These are phyloP conservation scores for Cantharis nigra DNA, from an alignment of 2,888 invertebrate genomes.

Conservation along the genomic window DNA sequence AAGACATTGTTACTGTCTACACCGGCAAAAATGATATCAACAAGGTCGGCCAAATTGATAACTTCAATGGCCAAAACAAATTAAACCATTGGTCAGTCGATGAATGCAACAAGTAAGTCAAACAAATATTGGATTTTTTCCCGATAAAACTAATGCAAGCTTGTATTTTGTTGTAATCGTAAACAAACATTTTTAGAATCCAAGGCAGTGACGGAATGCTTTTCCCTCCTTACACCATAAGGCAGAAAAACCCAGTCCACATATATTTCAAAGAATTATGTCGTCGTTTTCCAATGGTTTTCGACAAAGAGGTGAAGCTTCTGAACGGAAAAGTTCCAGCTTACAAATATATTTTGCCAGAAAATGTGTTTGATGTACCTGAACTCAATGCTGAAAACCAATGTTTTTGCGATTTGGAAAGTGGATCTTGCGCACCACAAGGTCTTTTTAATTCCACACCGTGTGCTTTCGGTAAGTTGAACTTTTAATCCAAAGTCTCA, in stretches of 20 bases:
- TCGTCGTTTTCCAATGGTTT: slow-evolving; percentile 67
- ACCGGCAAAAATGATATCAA: slow-evolving; percentile 69
- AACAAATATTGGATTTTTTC: not conserved
- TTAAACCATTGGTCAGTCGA: slow-evolving; percentile 68
- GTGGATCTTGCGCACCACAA: slow-evolving; percentile 65
- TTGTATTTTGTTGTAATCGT: not conserved
- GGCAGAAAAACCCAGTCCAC: slow-evolving; percentile 61
- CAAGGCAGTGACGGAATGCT: slow-evolving; percentile 75
- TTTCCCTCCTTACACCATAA: slow-evolving; percentile 68
- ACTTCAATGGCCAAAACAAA: slow-evolving; percentile 63
- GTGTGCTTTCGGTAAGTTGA: slow-evolving; percentile 60
- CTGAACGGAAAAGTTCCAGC: slow-evolving; percentile 53
- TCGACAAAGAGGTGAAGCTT: slow-evolving; percentile 64
- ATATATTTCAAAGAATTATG: slow-evolving; percentile 76
- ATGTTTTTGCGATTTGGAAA: slow-evolving; percentile 70
- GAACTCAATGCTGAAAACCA: slow-evolving; percentile 64
- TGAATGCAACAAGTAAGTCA: slow-evolving; percentile 67
- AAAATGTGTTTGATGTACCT: slow-evolving; percentile 66
- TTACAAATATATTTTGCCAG: slow-evolving; percentile 64
- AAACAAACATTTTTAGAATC: slow-evolving; percentile 12
- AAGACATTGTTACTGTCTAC: slow-evolving; percentile 69
- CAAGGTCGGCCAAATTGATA: slow-evolving; percentile 67
- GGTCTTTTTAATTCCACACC: slow-evolving; percentile 73
- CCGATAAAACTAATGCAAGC: not conserved
- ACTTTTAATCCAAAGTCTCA: not conserved